These are phyloP conservation scores for Caenorhabditis elegans DNA, from an alignment of 1,140 invertebrate species.

Conservation along the genomic window DNA sequence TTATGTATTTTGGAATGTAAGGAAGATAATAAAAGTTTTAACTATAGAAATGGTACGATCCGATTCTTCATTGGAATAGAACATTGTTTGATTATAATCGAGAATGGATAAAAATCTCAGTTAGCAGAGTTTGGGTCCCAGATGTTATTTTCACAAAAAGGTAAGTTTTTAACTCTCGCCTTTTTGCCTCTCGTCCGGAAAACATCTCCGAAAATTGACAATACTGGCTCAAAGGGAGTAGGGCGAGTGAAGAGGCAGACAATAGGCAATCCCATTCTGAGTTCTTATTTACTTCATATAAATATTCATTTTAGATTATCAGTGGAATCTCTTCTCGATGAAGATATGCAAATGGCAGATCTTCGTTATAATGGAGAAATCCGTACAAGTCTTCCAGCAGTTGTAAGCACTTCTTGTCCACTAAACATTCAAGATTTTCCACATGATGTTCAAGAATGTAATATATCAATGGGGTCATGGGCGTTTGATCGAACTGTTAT, in stretches of 20 bases:
- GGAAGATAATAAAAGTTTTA: too few relatives aligned
- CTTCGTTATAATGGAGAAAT: conserved; percentile 27
- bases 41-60: neutral
- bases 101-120: neutral
- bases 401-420: conserved; percentile 27
- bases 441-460: conserved; percentile 40
- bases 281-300: too few relatives aligned
- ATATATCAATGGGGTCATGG: conserved; percentile 39
- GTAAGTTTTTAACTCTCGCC: too few relatives aligned
- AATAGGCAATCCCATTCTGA: too few relatives aligned
- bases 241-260: too few relatives aligned
- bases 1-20: neutral
- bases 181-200: too few relatives aligned
- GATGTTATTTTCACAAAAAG: neutral
- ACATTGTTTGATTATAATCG: neutral
- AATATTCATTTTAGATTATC: too few relatives aligned
- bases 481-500: conserved; percentile 2
- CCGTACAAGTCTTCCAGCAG: conserved; percentile 29
- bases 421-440: conserved; percentile 34
- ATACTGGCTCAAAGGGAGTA: too few relatives aligned
- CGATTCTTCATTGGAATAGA: neutral
- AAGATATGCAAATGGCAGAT: conserved; percentile 24
- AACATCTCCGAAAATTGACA: too few relatives aligned
- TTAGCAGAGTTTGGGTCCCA: neutral
- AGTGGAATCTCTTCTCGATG: conserved; percentile 1